phyloP scores from a whole-genome alignment of 2,113 vertebrate species.

The Ophthalmolycus amberensis region DNA sequence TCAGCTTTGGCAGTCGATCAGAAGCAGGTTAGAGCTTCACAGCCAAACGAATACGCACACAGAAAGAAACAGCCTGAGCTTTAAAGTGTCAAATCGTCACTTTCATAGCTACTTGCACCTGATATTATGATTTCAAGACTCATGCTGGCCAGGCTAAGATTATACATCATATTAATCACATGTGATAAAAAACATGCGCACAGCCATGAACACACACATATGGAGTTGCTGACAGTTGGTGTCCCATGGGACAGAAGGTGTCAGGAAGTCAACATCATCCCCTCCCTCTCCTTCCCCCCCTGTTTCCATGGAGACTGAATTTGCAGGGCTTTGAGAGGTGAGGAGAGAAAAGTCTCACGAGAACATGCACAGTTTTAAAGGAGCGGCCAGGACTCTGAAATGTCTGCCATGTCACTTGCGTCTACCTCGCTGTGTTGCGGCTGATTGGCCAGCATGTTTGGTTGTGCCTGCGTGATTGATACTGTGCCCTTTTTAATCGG shows the following conservation, averaged over 20 bases:
- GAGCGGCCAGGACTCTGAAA: background rate
- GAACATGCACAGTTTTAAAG: slow-evolving; percentile 13
- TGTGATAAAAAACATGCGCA: slow-evolving; percentile 20
- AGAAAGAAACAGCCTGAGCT: slow-evolving; percentile 5
- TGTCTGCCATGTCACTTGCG: background rate
- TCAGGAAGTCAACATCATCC: slow-evolving; percentile 72
- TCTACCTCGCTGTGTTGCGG: background rate
- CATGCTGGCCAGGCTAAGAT: background rate
- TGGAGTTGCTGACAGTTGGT: slow-evolving; percentile 60
- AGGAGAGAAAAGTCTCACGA: slow-evolving; percentile 60
- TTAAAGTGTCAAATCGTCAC: background rate
- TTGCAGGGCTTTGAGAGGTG: slow-evolving; percentile 62
- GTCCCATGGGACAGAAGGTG: slow-evolving; percentile 71
- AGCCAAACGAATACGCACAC: slow-evolving; percentile 16
- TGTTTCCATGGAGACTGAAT: slow-evolving; percentile 75
- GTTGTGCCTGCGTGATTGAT: background rate
- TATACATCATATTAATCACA: slow-evolving; percentile 18
- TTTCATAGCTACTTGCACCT: background rate
- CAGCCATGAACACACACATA: slow-evolving; percentile 7
- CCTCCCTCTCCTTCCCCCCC: slow-evolving; percentile 28
- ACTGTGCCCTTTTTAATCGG: background rate
- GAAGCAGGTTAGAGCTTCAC: slow-evolving; percentile 48
- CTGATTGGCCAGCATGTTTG: background rate
- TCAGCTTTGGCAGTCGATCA: slow-evolving; percentile 59
- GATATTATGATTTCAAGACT: background rate